A percentile compares a stretch with the other conserved stretches of the same genome.
These are phyloP conservation scores for Heptranchias perlo DNA, from an alignment of 2,113 vertebrate species.

Conservation along the genomic window DNA sequence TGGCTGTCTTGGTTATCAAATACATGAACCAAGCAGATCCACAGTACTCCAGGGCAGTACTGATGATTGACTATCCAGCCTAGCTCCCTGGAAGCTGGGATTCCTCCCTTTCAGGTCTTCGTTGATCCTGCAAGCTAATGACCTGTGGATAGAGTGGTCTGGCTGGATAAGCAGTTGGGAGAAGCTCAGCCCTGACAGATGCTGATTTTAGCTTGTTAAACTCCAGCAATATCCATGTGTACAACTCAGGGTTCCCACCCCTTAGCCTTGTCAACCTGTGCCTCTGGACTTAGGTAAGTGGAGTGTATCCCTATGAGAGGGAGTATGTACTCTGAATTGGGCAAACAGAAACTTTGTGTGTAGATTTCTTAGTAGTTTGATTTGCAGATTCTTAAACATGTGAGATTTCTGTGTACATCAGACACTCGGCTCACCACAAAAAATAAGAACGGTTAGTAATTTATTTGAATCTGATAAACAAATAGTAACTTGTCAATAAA, in stretches of 20 bases:
- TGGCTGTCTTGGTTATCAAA: background rate
- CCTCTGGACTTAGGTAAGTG: too few species aligned
- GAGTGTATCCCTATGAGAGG: background rate
- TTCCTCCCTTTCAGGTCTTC: background rate
- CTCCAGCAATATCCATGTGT: background rate
- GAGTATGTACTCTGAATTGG: background rate
- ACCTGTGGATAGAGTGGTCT: background rate
- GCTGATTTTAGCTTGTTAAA: background rate
- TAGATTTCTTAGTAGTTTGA: too few species aligned
- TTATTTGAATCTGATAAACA: too few species aligned
- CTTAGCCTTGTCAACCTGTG: background rate
- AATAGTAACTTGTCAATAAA: too few species aligned
- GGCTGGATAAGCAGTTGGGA: background rate
- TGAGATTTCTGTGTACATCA: too few species aligned
- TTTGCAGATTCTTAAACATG: too few species aligned
- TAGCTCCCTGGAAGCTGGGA: background rate
- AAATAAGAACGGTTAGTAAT: too few species aligned
- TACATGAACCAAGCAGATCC: background rate
- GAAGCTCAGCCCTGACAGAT: background rate
- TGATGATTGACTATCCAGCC: background rate
- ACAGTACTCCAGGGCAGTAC: background rate
- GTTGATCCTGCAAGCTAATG: background rate
- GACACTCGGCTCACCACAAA: too few species aligned
- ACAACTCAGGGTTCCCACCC: background rate
- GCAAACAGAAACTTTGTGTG: background rate